Percentiles rank a stretch among this genome's conserved stretches.
These are phyloP conservation scores for Temnothorax nylanderi DNA, from an alignment of 1,140 invertebrate species.

Conservation along the genomic window DNA sequence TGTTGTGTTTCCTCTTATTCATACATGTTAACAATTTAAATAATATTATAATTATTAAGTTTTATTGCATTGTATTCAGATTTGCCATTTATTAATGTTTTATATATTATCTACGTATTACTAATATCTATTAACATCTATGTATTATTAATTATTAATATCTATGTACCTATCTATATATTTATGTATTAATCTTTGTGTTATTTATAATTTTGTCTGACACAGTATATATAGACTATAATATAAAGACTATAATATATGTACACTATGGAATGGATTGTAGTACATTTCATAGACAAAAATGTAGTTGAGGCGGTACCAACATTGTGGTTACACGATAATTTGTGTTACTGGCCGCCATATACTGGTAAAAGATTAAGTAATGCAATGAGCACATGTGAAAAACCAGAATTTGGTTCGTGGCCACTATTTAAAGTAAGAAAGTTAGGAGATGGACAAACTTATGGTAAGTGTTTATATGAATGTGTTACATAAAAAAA, in stretches of 20 bases:
- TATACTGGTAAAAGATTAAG: not conserved
- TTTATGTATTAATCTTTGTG: too few species aligned
- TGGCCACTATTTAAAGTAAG: slow-evolving; percentile 17
- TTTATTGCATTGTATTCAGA: not conserved
- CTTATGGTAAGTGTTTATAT: too few species aligned
- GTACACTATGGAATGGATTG: not conserved
- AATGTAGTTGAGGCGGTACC: slow-evolving; percentile 4
- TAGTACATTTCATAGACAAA: not conserved
- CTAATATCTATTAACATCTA: too few species aligned
- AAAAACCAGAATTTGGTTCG: not conserved
- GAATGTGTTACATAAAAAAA: too few species aligned
- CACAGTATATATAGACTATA: too few species aligned
- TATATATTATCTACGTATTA: too few species aligned
- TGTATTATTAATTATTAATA: too few species aligned
- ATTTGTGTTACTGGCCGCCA: slow-evolving; percentile 6
- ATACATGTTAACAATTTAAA: not conserved
- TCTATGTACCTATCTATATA: too few species aligned
- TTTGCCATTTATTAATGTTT: too few species aligned
- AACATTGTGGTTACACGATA: not conserved
- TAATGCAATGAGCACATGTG: not conserved
- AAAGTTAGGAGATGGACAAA: not conserved
- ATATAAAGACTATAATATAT: too few species aligned
- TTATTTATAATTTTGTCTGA: too few species aligned
- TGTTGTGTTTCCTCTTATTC: slow-evolving; percentile 17
- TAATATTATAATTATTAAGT: not conserved